A percentile compares a stretch with the other conserved stretches of the same genome.
phyloP scores from a whole-genome alignment of 2,113 vertebrate species.

The Castor canadensis region DNA sequence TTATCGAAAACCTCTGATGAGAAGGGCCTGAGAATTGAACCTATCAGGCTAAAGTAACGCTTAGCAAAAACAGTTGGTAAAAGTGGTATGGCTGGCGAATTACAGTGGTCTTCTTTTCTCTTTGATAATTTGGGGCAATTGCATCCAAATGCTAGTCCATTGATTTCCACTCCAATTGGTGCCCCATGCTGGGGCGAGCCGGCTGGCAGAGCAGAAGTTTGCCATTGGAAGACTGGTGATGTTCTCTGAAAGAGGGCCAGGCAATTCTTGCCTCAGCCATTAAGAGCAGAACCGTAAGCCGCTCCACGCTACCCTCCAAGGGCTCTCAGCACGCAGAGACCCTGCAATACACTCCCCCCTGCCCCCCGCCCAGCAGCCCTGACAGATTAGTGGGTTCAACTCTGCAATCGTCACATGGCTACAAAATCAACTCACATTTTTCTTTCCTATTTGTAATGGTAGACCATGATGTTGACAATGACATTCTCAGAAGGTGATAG shows the following conservation, averaged over 20 bases:
- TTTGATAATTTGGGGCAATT: constrained; percentile 84
- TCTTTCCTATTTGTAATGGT: neutral
- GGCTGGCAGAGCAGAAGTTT: constrained; percentile 73
- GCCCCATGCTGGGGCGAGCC: constrained; percentile 81
- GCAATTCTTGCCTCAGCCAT: constrained; percentile 18
- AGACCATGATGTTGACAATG: neutral
- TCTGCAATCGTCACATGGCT: constrained; percentile 38
- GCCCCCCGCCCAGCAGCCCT: constrained; percentile 42
- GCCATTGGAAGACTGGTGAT: constrained; percentile 52
- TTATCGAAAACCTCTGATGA: constrained; percentile 72
- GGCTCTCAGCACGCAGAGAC: neutral
- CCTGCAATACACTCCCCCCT: neutral
- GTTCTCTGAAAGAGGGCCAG: constrained; percentile 15
- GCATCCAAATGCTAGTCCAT: constrained; percentile 82
- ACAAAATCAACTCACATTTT: constrained; percentile 42
- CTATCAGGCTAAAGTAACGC: constrained; percentile 72
- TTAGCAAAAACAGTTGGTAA: constrained; percentile 80
- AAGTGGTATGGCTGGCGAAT: constrained; percentile 79
- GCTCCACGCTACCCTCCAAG: neutral
- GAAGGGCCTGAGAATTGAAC: constrained; percentile 80
- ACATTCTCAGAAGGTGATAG: neutral
- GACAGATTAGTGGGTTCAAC: constrained; percentile 61
- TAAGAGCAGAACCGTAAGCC: constrained; percentile 2
- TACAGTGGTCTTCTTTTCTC: constrained; percentile 82
- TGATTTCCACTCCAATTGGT: constrained; percentile 83